Percentiles rank a stretch among this genome's conserved stretches.
phyloP scores from a whole-genome alignment of 2,113 vertebrate genomes.

The Chaetodon auriga region DNA sequence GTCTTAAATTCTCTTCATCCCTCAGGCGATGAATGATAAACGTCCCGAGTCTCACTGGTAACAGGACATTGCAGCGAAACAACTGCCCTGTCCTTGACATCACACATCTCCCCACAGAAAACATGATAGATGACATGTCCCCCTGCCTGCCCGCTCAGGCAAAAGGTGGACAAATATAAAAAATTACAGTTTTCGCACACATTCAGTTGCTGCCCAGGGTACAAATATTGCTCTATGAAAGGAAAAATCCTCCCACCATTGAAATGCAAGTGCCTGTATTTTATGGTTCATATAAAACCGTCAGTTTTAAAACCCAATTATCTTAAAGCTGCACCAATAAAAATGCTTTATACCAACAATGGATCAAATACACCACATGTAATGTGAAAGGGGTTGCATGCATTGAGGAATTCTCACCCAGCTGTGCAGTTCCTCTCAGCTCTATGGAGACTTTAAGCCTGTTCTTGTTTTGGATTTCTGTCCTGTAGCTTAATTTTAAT shows the following conservation, averaged over 20 bases:
- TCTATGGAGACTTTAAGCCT: too few species aligned
- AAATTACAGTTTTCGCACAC: constrained; percentile 48
- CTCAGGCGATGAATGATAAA: constrained; percentile 61
- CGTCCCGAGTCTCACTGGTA: constrained; percentile 18
- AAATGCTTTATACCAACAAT: background rate
- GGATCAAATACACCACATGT: too few species aligned
- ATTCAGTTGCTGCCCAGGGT: constrained; percentile 11
- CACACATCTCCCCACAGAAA: constrained; percentile 56
- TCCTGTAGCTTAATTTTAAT: background rate
- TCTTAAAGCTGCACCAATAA: constrained; percentile 5
- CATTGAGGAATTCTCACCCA: background rate
- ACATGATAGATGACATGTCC: constrained; percentile 66
- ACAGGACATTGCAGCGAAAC: constrained; percentile 56
- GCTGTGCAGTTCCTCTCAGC: background rate
- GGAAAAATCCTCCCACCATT: background rate
- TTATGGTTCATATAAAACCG: background rate
- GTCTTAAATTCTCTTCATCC: constrained; percentile 43
- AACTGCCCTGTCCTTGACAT: constrained; percentile 71
- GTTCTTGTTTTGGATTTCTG: background rate
- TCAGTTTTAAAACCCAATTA: constrained; percentile 1
- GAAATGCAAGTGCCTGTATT: background rate
- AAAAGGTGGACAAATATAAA: constrained; percentile 49
- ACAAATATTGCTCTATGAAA: constrained; percentile 21
- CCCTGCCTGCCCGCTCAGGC: constrained; percentile 8
- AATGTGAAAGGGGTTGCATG: background rate